A percentile compares a stretch with the other conserved stretches of the same genome.
Conservation (phyloP, 2,113 vertebrate species). For the Camelus bactrianus region DNA sequence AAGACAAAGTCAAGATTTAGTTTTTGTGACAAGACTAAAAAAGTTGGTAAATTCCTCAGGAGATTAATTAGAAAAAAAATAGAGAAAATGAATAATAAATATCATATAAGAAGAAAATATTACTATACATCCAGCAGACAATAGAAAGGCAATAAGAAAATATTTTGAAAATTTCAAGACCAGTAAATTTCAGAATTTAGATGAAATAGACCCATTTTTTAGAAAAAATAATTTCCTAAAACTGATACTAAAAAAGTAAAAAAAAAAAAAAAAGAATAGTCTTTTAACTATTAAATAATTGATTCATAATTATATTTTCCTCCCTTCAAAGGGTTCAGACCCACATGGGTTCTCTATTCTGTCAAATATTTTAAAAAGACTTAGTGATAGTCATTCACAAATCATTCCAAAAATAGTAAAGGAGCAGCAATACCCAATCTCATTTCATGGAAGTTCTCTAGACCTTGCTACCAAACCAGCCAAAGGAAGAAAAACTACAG, state of each 20-base stretch:
- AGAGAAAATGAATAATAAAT: neutral
- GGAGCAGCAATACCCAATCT: neutral
- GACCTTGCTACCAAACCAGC: neutral
- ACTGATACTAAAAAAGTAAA: neutral
- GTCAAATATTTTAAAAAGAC: neutral
- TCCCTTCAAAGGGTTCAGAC: neutral
- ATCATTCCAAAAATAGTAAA: neutral
- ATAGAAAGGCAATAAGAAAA: neutral
- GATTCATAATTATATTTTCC: neutral
- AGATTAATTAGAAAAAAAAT: neutral
- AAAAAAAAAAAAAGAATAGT: neutral
- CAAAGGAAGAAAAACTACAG: neutral
- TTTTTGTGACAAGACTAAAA: neutral
- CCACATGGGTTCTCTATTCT: neutral
- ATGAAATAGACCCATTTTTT: neutral
- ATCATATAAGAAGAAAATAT: neutral
- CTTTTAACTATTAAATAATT: neutral
- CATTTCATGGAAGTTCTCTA: neutral
- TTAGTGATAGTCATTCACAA: neutral
- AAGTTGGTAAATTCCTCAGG: neutral
- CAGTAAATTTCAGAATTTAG: neutral
- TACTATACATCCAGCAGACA: neutral
- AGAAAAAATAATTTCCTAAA: neutral
- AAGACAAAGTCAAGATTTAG: neutral
- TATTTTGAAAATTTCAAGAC: neutral